Conservation (phyloP, 64 coral and sea anemone genomes). For the Montipora sp. region DNA sequence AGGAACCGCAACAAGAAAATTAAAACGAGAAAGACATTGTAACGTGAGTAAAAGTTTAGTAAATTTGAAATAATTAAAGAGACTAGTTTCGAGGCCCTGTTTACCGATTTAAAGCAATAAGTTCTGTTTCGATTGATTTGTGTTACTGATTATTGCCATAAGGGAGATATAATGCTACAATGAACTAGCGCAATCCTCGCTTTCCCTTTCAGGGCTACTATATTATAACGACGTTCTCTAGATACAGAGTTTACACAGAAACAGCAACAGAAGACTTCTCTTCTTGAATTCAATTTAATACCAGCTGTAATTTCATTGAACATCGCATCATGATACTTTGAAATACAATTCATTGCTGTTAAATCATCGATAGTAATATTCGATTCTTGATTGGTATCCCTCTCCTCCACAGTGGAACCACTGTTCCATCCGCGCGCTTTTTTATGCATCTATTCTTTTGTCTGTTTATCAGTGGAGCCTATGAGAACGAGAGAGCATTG, state of each 20-base stretch:
- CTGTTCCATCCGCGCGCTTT: neutral
- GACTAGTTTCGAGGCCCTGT: neutral
- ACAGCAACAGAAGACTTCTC: neutral
- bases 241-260: neutral
- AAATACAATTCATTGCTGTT: neutral
- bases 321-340: neutral
- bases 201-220: neutral
- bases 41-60: neutral
- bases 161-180: neutral
- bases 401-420: neutral
- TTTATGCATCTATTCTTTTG: neutral
- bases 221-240: neutral
- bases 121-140: neutral
- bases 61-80: neutral
- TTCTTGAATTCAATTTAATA: neutral
- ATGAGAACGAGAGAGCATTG: neutral
- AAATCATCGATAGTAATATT: neutral
- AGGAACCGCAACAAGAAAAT: neutral
- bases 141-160: neutral
- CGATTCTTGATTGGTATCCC: neutral
- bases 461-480: neutral
- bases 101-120: neutral
- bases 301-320: neutral
- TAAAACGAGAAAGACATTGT: neutral
- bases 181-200: neutral